Percentiles rank a stretch among this genome's conserved stretches.
These are phyloP conservation scores for Thymelicus acteon DNA, from an alignment of 2,888 invertebrate species.

Conservation along the genomic window DNA sequence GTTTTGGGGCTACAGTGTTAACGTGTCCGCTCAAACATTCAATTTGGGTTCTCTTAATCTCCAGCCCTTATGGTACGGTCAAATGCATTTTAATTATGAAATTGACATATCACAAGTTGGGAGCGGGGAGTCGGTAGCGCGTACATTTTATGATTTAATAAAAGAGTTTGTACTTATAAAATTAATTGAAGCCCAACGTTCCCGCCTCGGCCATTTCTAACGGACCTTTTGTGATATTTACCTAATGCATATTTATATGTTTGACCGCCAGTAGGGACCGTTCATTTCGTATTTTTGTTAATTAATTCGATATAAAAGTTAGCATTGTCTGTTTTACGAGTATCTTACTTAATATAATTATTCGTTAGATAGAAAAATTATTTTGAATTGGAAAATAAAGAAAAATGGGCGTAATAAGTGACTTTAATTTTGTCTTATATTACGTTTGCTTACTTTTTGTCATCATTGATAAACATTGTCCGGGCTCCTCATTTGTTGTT, in stretches of 20 bases:
- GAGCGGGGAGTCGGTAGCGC: constrained; percentile 54
- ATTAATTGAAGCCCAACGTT: constrained; percentile 67
- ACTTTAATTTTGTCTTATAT: too few species aligned
- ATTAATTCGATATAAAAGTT: constrained; percentile 53
- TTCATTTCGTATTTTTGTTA: constrained; percentile 59
- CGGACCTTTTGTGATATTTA: constrained; percentile 70
- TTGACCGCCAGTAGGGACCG: constrained; percentile 66
- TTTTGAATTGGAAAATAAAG: too few species aligned
- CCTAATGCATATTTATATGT: constrained; percentile 82
- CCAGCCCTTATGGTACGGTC: constrained; percentile 72
- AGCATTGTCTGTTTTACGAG: constrained; percentile 9
- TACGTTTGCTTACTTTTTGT: too few species aligned
- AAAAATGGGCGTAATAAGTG: too few species aligned
- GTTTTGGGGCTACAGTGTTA: constrained; percentile 61
- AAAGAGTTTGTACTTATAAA: constrained; percentile 77
- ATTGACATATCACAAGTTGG: constrained; percentile 78
- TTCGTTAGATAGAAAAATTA: too few species aligned
- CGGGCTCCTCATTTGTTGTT: too few species aligned
- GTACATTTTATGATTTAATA: constrained; percentile 80
- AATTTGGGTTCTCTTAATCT: constrained; percentile 76
- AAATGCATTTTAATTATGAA: constrained; percentile 84
- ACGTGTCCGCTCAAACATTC: constrained; percentile 64
- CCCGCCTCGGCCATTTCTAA: constrained; percentile 62
- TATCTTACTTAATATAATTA: too few species aligned
- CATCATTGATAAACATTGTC: too few species aligned